phyloP scores from a whole-genome alignment of 2,888 invertebrate species.

The Limnephilus auricula region DNA sequence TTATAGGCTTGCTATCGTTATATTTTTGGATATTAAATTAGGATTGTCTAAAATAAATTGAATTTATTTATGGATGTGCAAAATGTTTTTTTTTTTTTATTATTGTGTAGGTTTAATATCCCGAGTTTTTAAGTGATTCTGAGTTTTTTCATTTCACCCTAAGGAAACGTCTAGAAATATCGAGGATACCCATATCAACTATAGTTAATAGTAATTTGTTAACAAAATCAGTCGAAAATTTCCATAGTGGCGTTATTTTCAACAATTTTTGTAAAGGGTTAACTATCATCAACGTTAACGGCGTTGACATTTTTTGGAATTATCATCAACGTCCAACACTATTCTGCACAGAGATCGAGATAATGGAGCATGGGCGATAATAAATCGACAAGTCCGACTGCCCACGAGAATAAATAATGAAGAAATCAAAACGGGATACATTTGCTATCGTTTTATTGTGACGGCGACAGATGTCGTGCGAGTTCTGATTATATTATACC shows the following conservation, averaged over 20 bases:
- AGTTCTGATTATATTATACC: not conserved
- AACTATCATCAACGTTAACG: not conserved
- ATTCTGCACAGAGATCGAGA: slow-evolving; percentile 40
- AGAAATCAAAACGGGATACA: slow-evolving; percentile 63
- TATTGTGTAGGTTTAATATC: too few species aligned
- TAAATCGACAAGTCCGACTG: slow-evolving; percentile 43
- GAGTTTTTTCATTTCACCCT: not conserved
- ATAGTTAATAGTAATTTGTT: not conserved
- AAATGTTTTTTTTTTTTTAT: too few species aligned
- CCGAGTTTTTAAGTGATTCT: too few species aligned
- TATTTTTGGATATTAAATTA: too few species aligned
- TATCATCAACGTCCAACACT: not conserved
- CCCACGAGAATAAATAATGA: slow-evolving; percentile 61
- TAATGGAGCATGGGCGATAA: slow-evolving; percentile 52
- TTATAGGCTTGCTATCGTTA: too few species aligned
- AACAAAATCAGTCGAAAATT: too few species aligned
- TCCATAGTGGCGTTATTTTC: not conserved
- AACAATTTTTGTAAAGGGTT: not conserved
- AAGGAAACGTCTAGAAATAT: not conserved
- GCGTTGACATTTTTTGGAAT: not conserved
- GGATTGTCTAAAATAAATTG: too few species aligned
- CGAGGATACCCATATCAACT: too few species aligned
- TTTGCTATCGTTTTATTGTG: slow-evolving; percentile 60
- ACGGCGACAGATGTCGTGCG: slow-evolving; percentile 57
- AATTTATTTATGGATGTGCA: too few species aligned